Evolutionary conservation across 1,140 invertebrate genomes (phyloP).

Genomic region (Aphaenogaster floridana): DNA sequence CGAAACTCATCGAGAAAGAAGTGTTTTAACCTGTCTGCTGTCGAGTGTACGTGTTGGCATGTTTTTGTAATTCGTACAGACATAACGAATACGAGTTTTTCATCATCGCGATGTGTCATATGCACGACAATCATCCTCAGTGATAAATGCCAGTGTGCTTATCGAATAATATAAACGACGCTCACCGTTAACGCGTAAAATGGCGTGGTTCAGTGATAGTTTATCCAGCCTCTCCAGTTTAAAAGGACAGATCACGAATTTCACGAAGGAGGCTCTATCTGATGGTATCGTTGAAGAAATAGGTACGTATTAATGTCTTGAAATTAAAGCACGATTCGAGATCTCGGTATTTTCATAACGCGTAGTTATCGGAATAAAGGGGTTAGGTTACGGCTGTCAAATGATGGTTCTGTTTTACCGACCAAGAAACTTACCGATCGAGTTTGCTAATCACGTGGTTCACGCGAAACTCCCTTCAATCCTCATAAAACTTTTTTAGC

Average conservation of each 20-base stretch:
- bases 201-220: slow-evolving; percentile 93
- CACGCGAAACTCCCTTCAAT: background rate
- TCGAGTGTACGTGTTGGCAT: slow-evolving; percentile 60
- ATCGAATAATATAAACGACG: slow-evolving; percentile 31
- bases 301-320: slow-evolving; percentile 81
- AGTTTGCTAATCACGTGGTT: background rate
- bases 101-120: slow-evolving; percentile 45
- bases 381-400: slow-evolving; percentile 83
- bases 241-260: slow-evolving; percentile 92
- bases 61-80: slow-evolving; percentile 64
- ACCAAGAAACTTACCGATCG: slow-evolving; percentile 32
- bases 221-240: slow-evolving; percentile 90
- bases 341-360: background rate
- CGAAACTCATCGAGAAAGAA: background rate
- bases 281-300: slow-evolving; percentile 88
- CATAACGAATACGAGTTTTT: slow-evolving; percentile 35
- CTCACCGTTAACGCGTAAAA: slow-evolving; percentile 86
- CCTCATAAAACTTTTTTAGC: background rate
- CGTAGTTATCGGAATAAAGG: background rate
- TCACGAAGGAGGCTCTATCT: slow-evolving; percentile 91
- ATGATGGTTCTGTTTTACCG: slow-evolving; percentile 82
- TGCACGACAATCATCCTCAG: slow-evolving; percentile 57
- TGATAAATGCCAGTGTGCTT: slow-evolving; percentile 46
- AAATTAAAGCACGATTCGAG: background rate
- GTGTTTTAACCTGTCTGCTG: slow-evolving; percentile 14